Percentiles rank a stretch among this genome's conserved stretches.
Evolutionary conservation across 1,140 invertebrate species (phyloP).

Genomic region (Bombus picipes): DNA sequence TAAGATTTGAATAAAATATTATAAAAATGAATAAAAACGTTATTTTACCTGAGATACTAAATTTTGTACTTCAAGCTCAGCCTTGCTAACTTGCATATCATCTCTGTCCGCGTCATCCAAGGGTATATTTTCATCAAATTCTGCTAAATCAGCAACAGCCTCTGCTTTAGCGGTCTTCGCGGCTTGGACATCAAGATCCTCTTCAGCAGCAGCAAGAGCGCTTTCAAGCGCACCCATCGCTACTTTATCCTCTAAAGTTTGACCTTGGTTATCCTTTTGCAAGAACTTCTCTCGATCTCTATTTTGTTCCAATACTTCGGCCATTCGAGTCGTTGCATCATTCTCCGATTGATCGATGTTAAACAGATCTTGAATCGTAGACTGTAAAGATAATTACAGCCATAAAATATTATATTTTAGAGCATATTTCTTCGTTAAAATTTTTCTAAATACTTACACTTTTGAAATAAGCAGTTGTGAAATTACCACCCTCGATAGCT

Average conservation of each 20-base stretch:
- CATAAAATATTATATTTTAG: constrained; percentile 34
- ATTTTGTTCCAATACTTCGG: constrained; percentile 84
- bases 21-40: constrained; percentile 8
- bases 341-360: constrained; percentile 87
- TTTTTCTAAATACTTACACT: constrained; percentile 85
- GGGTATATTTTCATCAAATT: constrained; percentile 98
- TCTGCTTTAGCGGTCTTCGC: constrained; percentile 95
- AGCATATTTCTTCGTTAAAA: neutral
- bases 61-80: constrained; percentile 91
- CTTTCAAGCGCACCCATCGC: constrained; percentile 89
- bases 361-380: constrained; percentile 96
- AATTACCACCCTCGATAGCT: constrained; percentile 99
- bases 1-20: neutral
- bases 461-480: constrained; percentile 98
- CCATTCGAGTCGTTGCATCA: constrained; percentile 86
- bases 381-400: constrained; percentile 82
- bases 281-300: constrained; percentile 78
- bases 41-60: constrained; percentile 90
- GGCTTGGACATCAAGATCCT: constrained; percentile 96
- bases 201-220: constrained; percentile 95
- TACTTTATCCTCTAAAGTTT: constrained; percentile 83
- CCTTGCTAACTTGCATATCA: constrained; percentile 88
- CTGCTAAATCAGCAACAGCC: constrained; percentile 95
- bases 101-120: constrained; percentile 88
- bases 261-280: constrained; percentile 71